Base-by-base conservation (phyloP, 2,797 vertebrate species). In the Rhinatrema bivittatum region DNA sequence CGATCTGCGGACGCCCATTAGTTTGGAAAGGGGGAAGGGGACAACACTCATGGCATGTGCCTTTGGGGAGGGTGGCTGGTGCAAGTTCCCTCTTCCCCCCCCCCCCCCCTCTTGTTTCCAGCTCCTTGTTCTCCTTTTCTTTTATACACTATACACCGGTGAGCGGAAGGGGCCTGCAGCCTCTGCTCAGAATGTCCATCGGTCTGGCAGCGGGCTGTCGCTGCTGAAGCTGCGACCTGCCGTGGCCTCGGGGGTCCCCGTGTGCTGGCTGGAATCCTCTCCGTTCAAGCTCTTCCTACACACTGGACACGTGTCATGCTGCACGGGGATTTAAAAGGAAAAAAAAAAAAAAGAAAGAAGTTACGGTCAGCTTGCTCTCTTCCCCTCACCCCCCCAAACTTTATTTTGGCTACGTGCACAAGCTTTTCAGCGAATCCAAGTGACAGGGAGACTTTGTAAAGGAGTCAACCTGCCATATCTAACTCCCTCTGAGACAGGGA, bases 231-330 rank as follows among this genome's bases (percentile, higher is more conserved):
- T 72, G 65, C 83, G 83, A 26, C 76, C 67, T 3, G 72, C 34
- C 9, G 78, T 57, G 11, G 72, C 22, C 5, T 71, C 78, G 5
- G 90, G 65, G 61, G 74, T 83, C 22, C 86, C 79, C 2, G 75
- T 64, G 61, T 89, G 91, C 62, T 72, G 85, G 51, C 80, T 86
- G 47, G 87, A 89, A 65, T 94, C 91, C 54, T 95, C 92, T 22
- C 91, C 93, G 11, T 82, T 97, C 49, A 97, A 75, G 60, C 94
- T 90, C 82, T 95, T 98, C 76, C 94, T 86, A 81, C 94, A 98
- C 42, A 97, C 93, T 6, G 94, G 95, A 84, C 95, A 97, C 0
- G 93, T 97, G 67, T 98, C 94, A 10, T 97, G 95, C 94, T 97
- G 82, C 25, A 59, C 35, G 12, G 4, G 1, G 3, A 2, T 3